Conservation (phyloP, 2,888 invertebrate species). For the Cyclophora albipunctata region DNA sequence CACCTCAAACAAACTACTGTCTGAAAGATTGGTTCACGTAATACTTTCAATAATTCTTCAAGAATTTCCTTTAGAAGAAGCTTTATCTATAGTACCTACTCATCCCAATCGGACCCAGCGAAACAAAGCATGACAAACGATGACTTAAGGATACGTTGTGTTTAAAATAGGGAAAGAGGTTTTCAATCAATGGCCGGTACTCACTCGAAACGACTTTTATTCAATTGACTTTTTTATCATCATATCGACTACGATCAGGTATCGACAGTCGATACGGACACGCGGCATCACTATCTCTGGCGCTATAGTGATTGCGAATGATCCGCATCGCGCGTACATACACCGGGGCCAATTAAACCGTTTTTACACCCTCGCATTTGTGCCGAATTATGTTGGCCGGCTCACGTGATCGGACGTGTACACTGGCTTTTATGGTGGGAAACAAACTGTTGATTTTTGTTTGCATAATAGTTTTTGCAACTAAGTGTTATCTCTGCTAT, state of each 20-base stretch:
- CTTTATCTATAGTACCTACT: no score
- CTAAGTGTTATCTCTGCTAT: slow-evolving; percentile 16
- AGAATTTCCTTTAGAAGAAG: no score
- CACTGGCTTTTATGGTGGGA: slow-evolving; percentile 12
- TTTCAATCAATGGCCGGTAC: no score
- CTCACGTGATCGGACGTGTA: slow-evolving; percentile 29
- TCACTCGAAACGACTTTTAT: no score
- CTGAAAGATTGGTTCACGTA: no score
- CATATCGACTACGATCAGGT: not conserved
- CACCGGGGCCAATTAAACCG: slow-evolving; percentile 59
- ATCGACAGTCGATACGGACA: slow-evolving; percentile 12
- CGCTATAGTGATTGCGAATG: slow-evolving; percentile 57
- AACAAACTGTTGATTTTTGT: slow-evolving; percentile 24
- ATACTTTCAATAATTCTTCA: no score
- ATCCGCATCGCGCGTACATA: slow-evolving; percentile 45
- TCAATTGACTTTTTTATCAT: no score
- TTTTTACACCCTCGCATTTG: slow-evolving; percentile 67
- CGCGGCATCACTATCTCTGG: slow-evolving; percentile 47
- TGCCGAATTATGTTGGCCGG: slow-evolving; percentile 45
- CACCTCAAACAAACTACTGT: no score
- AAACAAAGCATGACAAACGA: no score
- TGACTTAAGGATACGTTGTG: no score
- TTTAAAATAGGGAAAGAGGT: no score
- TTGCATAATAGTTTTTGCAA: slow-evolving; percentile 24
- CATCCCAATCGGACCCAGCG: no score